Evolutionary conservation across 2,113 vertebrate species (phyloP).

Genomic region (Edolisoma coerulescens): DNA sequence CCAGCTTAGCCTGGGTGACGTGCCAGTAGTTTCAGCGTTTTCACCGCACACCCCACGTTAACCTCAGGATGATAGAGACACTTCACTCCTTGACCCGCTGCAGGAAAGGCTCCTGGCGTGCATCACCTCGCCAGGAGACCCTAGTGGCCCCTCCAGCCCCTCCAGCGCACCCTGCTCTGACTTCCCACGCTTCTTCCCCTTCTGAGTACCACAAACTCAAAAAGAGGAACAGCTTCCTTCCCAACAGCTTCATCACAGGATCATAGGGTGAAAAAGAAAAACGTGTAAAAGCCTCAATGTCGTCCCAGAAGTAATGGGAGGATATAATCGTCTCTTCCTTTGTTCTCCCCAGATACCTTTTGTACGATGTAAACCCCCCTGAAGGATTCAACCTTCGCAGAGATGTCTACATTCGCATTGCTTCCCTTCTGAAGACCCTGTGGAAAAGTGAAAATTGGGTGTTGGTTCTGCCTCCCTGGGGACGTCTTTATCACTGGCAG

Average conservation of each 20-base stretch:
- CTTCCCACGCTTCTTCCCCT: background rate
- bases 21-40: background rate
- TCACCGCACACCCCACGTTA: fast-evolving
- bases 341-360: slow-evolving; percentile 79
- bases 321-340: background rate
- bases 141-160: fast-evolving
- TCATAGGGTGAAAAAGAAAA: background rate
- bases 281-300: fast-evolving
- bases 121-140: fast-evolving
- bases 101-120: background rate
- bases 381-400: slow-evolving; percentile 97
- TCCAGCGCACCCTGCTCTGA: fast-evolving
- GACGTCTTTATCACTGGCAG: slow-evolving; percentile 96
- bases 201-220: background rate
- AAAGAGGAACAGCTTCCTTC: background rate
- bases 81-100: fast-evolving
- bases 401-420: slow-evolving; percentile 91
- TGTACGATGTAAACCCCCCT: slow-evolving; percentile 95
- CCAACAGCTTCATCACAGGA: fast-evolving
- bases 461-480: slow-evolving; percentile 95
- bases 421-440: slow-evolving; percentile 88
- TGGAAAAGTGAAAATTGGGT: slow-evolving; percentile 86
- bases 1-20: fast-evolving
- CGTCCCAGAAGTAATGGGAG: background rate
- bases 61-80: background rate